Evolutionary conservation across 2,888 invertebrate genomes (phyloP), one percentile per base, ranked within the genome.

Genomic region (Drosophila sordidula): DNA sequence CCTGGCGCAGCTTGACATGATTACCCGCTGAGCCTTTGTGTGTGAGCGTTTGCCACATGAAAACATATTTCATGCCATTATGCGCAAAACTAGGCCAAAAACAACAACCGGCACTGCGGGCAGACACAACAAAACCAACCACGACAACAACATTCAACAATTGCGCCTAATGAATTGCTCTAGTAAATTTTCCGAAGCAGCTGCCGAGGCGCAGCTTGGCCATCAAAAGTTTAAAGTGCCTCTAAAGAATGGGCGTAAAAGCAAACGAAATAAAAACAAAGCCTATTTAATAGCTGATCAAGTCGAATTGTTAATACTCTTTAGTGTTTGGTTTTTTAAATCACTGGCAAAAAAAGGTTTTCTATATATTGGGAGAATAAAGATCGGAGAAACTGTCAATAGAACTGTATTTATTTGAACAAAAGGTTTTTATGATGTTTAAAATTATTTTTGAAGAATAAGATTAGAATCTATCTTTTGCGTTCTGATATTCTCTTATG

Each of bases 21-120:
- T 79, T 75, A 67, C 88, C 87, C 79, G 89, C 85, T 85, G 89
- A 62, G 87, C 46, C 51, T 69, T 70, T 76, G 68, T 75, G 50
- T 64, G 47, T 29, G 25, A 63, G 64, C 69, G 73, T 69, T 86
- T 78, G 80, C 75, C 63, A 72, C 80, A 87, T 65, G 76, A 77
- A 84, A 75, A 67, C 80, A 88, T 88, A 87, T 80, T 83, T 88
- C 76, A 75, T 68, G 78, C 70, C 65, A 77, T 87, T 87, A 82
- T 85, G 58, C 59, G 22, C 63, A 50, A 50, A 84, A 86, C 72
- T 82, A 86, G 86, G 88, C 77, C 88, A 84, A 65, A 39, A 71
- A 47, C 52, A 63, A 56, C 57, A 74, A 39, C 59, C 57, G 52
- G 22, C 62, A 18, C 34, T 36, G 34, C 54, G 34, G 49, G 34